Conservation (phyloP, 2,888 invertebrate species). For the Pollenia labialis region DNA sequence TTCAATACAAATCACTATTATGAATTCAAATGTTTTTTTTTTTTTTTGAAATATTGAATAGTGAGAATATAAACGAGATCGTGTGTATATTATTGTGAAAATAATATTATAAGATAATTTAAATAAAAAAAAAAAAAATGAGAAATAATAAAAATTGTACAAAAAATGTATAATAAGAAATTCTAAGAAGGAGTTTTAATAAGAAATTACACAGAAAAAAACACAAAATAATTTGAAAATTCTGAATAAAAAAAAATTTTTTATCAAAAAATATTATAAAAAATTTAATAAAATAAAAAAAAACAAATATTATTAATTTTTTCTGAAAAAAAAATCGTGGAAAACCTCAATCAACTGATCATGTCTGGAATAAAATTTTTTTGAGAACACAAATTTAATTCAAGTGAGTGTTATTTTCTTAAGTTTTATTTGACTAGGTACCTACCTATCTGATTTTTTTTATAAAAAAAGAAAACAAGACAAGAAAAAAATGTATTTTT, state of each 20-base stretch:
- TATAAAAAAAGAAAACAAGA: neutral
- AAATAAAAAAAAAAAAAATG: slow-evolving; percentile 34
- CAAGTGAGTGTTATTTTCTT: slow-evolving; percentile 32
- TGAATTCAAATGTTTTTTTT: slow-evolving; percentile 42
- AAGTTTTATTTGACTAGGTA: slow-evolving; percentile 11
- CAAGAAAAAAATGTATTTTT: slow-evolving; percentile 30
- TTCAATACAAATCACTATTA: slow-evolving; percentile 51
- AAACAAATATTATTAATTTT: too few relatives aligned
- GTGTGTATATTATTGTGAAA: slow-evolving; percentile 38
- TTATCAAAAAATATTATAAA: neutral
- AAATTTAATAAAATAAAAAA: neutral
- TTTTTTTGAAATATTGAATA: slow-evolving; percentile 29
- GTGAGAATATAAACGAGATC: slow-evolving; percentile 20
- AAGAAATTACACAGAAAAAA: neutral
- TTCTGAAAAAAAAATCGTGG: too few relatives aligned
- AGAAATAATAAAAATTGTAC: neutral
- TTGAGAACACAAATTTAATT: neutral
- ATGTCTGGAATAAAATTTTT: slow-evolving; percentile 34
- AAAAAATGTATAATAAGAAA: slow-evolving; percentile 10
- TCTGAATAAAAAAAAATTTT: neutral
- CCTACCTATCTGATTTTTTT: too few relatives aligned
- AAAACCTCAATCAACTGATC: neutral
- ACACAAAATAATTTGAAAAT: neutral
- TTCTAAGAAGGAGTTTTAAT: slow-evolving; percentile 13
- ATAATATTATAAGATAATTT: slow-evolving; percentile 15